Conservation (phyloP, 2,797 vertebrate genomes). For the Acrocephalus scirpaceus region DNA sequence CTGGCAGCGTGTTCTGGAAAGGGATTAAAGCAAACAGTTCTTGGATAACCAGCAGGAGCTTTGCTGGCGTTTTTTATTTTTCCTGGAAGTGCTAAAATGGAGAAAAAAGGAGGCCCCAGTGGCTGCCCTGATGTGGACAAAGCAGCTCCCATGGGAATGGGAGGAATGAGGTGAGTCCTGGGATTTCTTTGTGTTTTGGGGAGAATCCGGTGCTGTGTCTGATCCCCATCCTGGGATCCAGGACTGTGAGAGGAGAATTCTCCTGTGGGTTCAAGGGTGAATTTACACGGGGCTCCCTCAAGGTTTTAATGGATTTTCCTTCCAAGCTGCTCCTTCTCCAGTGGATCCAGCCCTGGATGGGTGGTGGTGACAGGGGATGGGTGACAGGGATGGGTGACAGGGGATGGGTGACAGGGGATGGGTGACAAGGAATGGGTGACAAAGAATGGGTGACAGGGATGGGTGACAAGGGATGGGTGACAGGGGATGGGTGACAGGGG, state of each 20-base stretch:
- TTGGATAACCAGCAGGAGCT: background rate
- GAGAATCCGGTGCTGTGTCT: rapidly evolving
- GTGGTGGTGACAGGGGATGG: background rate
- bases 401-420: no score
- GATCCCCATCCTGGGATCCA: rapidly evolving
- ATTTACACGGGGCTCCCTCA: rapidly evolving
- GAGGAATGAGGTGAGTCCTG: background rate
- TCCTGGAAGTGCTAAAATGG: background rate
- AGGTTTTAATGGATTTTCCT: background rate
- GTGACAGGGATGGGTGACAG: no score
- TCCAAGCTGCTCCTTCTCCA: background rate
- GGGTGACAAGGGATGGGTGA: no score
- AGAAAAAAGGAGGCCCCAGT: background rate
- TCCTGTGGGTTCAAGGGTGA: rapidly evolving
- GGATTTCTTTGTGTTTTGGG: rapidly evolving
- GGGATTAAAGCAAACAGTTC: background rate
- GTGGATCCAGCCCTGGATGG: background rate
- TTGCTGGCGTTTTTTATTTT: background rate
- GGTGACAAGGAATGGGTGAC: no score
- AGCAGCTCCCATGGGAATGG: background rate
- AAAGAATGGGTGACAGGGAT: no score
- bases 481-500: no score
- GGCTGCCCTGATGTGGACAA: background rate
- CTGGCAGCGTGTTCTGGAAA: background rate
- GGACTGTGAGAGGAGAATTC: background rate